These are phyloP conservation scores for Nipponia nippon DNA, from an alignment of 2,113 vertebrate genomes.

Conservation along the genomic window DNA sequence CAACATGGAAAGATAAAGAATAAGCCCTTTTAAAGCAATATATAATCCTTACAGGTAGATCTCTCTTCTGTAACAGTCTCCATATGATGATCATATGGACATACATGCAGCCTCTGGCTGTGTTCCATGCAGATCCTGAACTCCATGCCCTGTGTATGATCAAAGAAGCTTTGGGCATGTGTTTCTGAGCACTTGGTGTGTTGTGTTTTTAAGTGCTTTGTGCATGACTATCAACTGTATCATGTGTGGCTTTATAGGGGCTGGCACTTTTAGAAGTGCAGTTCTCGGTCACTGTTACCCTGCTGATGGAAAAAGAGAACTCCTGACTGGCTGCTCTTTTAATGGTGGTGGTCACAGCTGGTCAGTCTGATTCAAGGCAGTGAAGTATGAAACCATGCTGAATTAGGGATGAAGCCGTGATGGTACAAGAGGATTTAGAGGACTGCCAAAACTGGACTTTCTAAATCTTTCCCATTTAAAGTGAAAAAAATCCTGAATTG, in stretches of 20 bases:
- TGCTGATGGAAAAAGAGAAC: not conserved
- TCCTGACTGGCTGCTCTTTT: not conserved
- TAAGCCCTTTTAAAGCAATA: not conserved
- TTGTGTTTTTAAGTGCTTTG: not conserved
- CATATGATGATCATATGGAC: not conserved
- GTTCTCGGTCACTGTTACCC: not conserved
- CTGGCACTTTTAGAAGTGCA: not conserved
- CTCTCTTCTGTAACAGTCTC: not conserved
- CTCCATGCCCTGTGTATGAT: fast-evolving
- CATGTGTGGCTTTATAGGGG: not conserved
- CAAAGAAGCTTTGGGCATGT: not conserved
- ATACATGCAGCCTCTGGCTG: fast-evolving
- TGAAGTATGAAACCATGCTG: not conserved
- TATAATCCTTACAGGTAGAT: not conserved
- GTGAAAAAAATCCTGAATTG: not conserved
- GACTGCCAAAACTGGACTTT: not conserved
- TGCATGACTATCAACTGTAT: not conserved
- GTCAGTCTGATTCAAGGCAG: not conserved
- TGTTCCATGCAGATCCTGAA: not conserved
- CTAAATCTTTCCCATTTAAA: not conserved
- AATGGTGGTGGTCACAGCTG: not conserved
- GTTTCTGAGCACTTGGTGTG: not conserved
- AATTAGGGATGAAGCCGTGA: not conserved
- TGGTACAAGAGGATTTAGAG: not conserved
- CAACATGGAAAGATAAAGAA: not conserved